Evolutionary conservation across 2,888 invertebrate species (phyloP), one percentile per base, ranked within the genome.

Genomic region (Aphidoletes aphidimyza): DNA sequence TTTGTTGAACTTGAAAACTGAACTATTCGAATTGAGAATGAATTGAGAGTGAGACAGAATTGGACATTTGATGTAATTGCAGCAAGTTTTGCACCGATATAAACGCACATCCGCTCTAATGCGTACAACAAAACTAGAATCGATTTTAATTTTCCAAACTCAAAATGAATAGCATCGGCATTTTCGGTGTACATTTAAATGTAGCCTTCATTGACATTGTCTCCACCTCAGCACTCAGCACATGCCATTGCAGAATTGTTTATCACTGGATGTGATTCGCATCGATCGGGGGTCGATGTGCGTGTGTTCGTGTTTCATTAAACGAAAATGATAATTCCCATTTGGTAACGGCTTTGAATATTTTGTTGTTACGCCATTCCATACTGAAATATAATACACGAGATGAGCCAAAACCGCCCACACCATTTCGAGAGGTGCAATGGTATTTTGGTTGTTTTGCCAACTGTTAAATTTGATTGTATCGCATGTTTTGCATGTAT

Each of bases 391-490:
- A 6, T 42, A 42, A 42, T 42, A 14, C 6, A 42, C 42, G 8
- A 42, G 42, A 42, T n/a, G n/a, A n/a, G n/a, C n/a, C n/a, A n/a
- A n/a, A n/a, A n/a, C n/a, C 69, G 14, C 69, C 69, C 69, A 69
- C 69, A 30, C 69, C 34, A 30, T 8, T 42, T 6, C 14, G 42
- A 42, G 3, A 69, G 69, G 69, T 69, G 30, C 69, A 69, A 30
- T 69, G 69, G 26, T 69, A 69, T 69, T 69, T 69, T 14, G n/a
- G 69, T 69, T 69, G 69, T 69, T 69, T 69, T 69, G 69, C 69
- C 69, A 69, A 69, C 69, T 69, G 69, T 69, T 69, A 69, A 69
- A 69, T 69, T 69, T 69, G 69, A 69, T 69, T 69, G 69, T 69
- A 69, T 69, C 69, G 69, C 69, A 11, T 69, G 69, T 69, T 30